Conservation (phyloP, 2,888 invertebrate species). For the Tachina fera region DNA sequence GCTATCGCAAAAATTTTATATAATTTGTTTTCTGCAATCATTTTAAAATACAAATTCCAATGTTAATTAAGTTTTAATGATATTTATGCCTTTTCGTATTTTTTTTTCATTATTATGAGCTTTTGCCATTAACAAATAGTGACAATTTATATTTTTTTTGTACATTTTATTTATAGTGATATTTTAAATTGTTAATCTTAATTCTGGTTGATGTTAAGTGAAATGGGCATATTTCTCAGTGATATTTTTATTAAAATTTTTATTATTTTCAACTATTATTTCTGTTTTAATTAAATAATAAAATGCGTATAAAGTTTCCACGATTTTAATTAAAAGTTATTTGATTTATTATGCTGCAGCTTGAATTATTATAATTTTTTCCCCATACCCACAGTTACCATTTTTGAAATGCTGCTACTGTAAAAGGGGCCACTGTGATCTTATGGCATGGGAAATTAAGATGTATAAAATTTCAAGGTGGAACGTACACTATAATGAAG, state of each 20-base stretch:
- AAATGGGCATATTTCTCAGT: conserved; percentile 48
- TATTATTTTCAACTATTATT: conserved; percentile 44
- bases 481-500: background rate
- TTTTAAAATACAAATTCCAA: conserved; percentile 53
- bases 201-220: conserved; percentile 12
- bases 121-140: conserved; percentile 66
- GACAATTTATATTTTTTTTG: conserved; percentile 57
- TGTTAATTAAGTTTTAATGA: conserved; percentile 63
- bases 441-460: background rate
- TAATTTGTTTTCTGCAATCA: conserved; percentile 33
- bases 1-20: conserved; percentile 43
- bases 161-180: conserved; percentile 41
- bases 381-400: conserved; percentile 17
- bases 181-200: conserved; percentile 31
- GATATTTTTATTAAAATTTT: conserved; percentile 38
- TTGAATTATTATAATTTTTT: conserved; percentile 64
- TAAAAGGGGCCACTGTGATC: background rate
- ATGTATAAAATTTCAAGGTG: conserved; percentile 11
- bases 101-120: conserved; percentile 23
- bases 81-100: conserved; percentile 52
- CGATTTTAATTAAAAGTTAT: conserved; percentile 67
- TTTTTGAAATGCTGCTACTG: background rate
- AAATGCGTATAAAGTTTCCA: conserved; percentile 57
- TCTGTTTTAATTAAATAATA: conserved; percentile 56
- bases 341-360: conserved; percentile 69